Evolutionary conservation across 2,888 invertebrate genomes (phyloP).

Genomic region (Paralinhomoeus sp.): DNA sequence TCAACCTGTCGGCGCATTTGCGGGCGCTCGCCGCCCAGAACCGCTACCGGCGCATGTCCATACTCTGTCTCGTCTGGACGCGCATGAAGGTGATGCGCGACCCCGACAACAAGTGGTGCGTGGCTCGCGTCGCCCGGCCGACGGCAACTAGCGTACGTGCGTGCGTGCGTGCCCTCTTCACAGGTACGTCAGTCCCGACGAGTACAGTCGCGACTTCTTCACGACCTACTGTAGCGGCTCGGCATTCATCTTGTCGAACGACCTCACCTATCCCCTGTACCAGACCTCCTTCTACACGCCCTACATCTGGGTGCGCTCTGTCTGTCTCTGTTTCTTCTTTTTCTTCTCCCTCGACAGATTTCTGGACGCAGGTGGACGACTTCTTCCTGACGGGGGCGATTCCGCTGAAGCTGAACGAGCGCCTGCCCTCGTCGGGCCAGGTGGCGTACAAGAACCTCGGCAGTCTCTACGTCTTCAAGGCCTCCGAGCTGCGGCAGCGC

Average conservation of each 20-base stretch:
- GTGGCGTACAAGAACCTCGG: slow-evolving; percentile 1
- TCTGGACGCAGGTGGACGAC: slow-evolving; percentile 3
- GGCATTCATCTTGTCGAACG: slow-evolving; percentile 25
- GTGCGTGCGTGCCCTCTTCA: background rate
- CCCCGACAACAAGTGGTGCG: slow-evolving; percentile 25
- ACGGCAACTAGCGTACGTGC: background rate
- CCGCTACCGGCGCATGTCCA: background rate
- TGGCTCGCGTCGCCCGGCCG: background rate
- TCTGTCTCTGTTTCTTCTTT: no score
- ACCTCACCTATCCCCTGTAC: slow-evolving; percentile 21
- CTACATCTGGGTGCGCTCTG: slow-evolving; percentile 3
- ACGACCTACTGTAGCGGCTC: slow-evolving; percentile 29
- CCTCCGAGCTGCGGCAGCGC: background rate
- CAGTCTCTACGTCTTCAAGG: slow-evolving; percentile 4
- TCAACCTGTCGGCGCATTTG: slow-evolving; percentile 4
- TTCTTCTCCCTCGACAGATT: no score
- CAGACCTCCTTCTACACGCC: slow-evolving; percentile 9
- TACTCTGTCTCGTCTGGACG: slow-evolving; percentile 27
- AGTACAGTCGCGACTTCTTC: slow-evolving; percentile 24
- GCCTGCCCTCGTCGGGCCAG: no score
- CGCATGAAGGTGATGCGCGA: slow-evolving; percentile 26
- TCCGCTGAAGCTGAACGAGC: background rate
- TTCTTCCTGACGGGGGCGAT: slow-evolving; percentile 5
- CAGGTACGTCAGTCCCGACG: slow-evolving; percentile 22
- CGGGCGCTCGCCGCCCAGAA: background rate